phyloP scores from a whole-genome alignment of 2,113 vertebrate genomes.

The Anas platyrhynchos region DNA sequence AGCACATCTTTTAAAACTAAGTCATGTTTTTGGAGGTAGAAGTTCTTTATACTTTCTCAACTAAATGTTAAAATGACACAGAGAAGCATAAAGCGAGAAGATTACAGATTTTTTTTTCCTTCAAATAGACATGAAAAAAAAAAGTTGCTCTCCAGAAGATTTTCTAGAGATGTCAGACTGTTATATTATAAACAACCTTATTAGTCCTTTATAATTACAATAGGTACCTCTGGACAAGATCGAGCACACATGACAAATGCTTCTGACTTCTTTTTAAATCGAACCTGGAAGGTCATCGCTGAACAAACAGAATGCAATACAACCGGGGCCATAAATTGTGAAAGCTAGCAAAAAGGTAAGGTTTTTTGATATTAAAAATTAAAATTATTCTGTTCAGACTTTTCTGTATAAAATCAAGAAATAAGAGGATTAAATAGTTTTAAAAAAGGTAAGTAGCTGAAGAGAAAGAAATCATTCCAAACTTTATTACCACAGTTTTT shows the following conservation, averaged over 20 bases:
- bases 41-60: not conserved
- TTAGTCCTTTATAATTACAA: constrained; percentile 71
- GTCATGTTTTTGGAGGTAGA: not conserved
- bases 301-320: constrained; percentile 68
- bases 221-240: constrained; percentile 74
- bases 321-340: constrained; percentile 76
- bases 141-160: constrained; percentile 15
- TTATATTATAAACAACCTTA: constrained; percentile 71
- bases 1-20: not conserved
- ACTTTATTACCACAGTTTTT: not conserved
- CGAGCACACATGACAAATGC: constrained; percentile 81
- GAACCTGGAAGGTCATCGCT: constrained; percentile 79
- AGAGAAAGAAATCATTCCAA: not conserved
- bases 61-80: not conserved
- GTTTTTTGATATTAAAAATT: constrained; percentile 30
- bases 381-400: not conserved
- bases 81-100: not conserved
- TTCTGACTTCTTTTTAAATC: constrained; percentile 79
- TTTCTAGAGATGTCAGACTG: constrained; percentile 69
- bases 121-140: not conserved
- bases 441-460: not conserved
- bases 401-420: not conserved
- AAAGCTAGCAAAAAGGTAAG: constrained; percentile 77
- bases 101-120: not conserved
- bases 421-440: not conserved